Percentiles rank a stretch among this genome's conserved stretches.
phyloP scores from a whole-genome alignment of 2,797 vertebrate genomes.

The Enteromius mattozi region DNA sequence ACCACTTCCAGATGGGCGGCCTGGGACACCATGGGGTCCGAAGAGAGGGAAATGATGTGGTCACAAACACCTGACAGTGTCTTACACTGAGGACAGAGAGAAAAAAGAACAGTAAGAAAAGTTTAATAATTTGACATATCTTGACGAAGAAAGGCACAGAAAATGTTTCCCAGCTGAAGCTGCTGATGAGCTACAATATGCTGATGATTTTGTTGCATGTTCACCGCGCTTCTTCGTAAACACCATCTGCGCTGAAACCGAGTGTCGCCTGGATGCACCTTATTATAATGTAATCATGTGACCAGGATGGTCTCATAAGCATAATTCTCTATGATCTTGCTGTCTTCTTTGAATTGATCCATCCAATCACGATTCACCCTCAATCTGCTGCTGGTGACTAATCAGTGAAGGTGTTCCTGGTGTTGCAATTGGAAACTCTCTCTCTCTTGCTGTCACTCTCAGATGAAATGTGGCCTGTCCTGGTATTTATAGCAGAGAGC shows the following conservation, averaged over 20 bases:
- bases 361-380: background rate
- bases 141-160: background rate
- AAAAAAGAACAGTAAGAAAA: background rate
- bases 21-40: constrained; percentile 97
- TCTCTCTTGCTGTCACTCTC: constrained; percentile 33
- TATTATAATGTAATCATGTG: constrained; percentile 48
- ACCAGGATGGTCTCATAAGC: constrained; percentile 36
- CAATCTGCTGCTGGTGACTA: constrained; percentile 21
- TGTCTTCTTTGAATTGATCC: constrained; percentile 16
- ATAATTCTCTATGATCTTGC: constrained; percentile 9
- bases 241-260: constrained; percentile 57
- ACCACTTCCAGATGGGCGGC: constrained; percentile 98
- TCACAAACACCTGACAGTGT: constrained; percentile 96
- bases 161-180: background rate
- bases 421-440: constrained; percentile 23
- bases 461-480: constrained; percentile 35
- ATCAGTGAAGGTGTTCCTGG: constrained; percentile 33
- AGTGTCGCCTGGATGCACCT: constrained; percentile 17
- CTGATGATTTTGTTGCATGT: constrained; percentile 52
- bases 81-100: constrained; percentile 87
- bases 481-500: constrained; percentile 61
- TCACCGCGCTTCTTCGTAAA: constrained; percentile 44
- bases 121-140: background rate
- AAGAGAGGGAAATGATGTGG: constrained; percentile 97
- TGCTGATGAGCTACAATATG: constrained; percentile 53